Evolutionary conservation across 2,888 invertebrate species (phyloP).

Genomic region (Perizoma flavofasciatum): DNA sequence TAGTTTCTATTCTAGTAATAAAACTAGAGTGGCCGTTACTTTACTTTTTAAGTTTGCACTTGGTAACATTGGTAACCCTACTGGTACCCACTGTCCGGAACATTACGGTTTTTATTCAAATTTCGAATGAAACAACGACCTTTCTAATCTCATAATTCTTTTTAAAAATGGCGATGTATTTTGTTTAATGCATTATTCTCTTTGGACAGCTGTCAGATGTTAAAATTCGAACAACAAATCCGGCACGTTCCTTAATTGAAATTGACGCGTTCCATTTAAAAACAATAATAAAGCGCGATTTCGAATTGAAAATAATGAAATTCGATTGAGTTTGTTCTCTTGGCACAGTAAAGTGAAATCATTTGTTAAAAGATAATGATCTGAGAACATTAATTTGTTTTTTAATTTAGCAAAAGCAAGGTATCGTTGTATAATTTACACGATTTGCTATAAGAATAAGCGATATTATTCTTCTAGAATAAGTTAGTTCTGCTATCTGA

Average conservation of each 20-base stretch:
- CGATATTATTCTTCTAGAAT: conserved; percentile 10
- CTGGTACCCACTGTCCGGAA: conserved; percentile 70
- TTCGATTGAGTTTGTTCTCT: conserved; percentile 62
- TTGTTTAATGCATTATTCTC: conserved; percentile 54
- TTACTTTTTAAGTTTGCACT: conserved; percentile 14
- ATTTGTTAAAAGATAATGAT: conserved; percentile 20
- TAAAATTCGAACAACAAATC: conserved; percentile 58
- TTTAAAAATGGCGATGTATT: conserved; percentile 40
- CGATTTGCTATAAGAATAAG: neutral
- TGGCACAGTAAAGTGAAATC: conserved; percentile 44
- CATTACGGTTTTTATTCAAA: conserved; percentile 81
- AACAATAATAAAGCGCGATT: conserved; percentile 69
- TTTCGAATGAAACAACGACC: conserved; percentile 53
- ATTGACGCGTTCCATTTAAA: conserved; percentile 81
- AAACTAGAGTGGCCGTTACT: conserved; percentile 36
- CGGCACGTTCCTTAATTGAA: conserved; percentile 70
- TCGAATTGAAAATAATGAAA: conserved; percentile 75
- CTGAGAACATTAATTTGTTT: no score
- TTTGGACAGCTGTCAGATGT: conserved; percentile 60
- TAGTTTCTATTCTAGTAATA: conserved; percentile 33
- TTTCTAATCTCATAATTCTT: conserved; percentile 34
- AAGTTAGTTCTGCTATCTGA: conserved; percentile 32
- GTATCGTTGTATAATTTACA: neutral
- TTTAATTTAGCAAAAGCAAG: neutral
- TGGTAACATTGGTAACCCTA: conserved; percentile 47